Conservation (phyloP, 2,113 vertebrate genomes). For the Terrapene triunguis region DNA sequence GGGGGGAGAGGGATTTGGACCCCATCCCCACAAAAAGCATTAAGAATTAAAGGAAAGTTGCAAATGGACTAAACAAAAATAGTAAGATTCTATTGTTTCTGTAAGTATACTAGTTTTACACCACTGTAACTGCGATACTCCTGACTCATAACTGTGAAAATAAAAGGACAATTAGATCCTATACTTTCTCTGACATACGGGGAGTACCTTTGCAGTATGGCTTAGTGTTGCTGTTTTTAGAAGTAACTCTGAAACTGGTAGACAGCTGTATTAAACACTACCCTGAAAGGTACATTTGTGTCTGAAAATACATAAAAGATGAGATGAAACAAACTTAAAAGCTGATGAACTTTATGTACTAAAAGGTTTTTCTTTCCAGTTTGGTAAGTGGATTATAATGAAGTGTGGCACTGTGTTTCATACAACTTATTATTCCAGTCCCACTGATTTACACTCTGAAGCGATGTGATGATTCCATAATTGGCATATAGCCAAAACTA, state of each 20-base stretch:
- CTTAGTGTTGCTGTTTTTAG: slow-evolving; percentile 19
- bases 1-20: not conserved
- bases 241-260: slow-evolving; percentile 43
- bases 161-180: not conserved
- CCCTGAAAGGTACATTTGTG: slow-evolving; percentile 7
- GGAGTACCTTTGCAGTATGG: not conserved
- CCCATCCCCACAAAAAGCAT: not conserved
- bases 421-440: slow-evolving; percentile 73
- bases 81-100: not conserved
- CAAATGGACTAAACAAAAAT: not conserved
- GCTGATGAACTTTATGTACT: slow-evolving; percentile 71
- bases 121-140: not conserved
- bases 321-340: slow-evolving; percentile 77
- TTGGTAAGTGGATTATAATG: slow-evolving; percentile 78
- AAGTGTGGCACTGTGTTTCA: slow-evolving; percentile 74
- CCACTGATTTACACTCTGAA: slow-evolving; percentile 72
- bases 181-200: not conserved
- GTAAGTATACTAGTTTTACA: not conserved
- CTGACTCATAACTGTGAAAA: not conserved
- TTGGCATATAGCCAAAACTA: slow-evolving; percentile 73
- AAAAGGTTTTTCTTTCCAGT: slow-evolving; percentile 76
- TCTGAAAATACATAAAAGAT: slow-evolving; percentile 51
- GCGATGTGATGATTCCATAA: slow-evolving; percentile 65
- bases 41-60: not conserved
- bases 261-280: slow-evolving; percentile 9